Conservation (phyloP, 2,797 vertebrate species). For the Rhynchotus rufescens region DNA sequence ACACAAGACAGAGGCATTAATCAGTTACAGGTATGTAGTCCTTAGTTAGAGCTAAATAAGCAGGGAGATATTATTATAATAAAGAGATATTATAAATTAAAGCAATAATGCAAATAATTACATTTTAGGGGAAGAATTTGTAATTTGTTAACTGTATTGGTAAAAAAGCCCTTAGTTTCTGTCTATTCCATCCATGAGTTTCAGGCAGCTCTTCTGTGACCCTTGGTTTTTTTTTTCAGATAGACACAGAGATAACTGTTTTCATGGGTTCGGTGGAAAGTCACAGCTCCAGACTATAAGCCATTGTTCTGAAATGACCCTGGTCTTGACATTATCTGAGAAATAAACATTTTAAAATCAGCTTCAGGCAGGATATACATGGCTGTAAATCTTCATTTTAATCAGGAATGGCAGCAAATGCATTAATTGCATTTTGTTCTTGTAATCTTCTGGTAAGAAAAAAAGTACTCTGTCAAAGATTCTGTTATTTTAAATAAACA, state of each 20-base stretch:
- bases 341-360: not conserved
- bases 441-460: constrained; percentile 69
- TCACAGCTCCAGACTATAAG: not conserved
- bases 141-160: not conserved
- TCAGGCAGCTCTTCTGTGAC: not conserved
- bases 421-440: constrained; percentile 70
- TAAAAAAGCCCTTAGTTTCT: not conserved
- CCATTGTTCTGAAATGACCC: not conserved
- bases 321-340: not conserved
- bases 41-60: not conserved
- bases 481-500: constrained; percentile 71
- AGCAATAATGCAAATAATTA: not conserved
- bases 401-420: constrained; percentile 45
- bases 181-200: not conserved
- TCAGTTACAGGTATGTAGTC: not conserved
- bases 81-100: not conserved
- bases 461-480: constrained; percentile 16
- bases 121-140: not conserved
- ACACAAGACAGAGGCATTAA: not conserved
- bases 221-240: not conserved
- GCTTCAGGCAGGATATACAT: constrained; percentile 24
- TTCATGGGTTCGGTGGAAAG: not conserved
- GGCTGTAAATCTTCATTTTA: constrained; percentile 20
- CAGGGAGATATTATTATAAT: not conserved
- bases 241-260: not conserved